These are phyloP conservation scores for Synanthedon myopaeformis DNA, from an alignment of 2,888 invertebrate species.

Conservation along the genomic window DNA sequence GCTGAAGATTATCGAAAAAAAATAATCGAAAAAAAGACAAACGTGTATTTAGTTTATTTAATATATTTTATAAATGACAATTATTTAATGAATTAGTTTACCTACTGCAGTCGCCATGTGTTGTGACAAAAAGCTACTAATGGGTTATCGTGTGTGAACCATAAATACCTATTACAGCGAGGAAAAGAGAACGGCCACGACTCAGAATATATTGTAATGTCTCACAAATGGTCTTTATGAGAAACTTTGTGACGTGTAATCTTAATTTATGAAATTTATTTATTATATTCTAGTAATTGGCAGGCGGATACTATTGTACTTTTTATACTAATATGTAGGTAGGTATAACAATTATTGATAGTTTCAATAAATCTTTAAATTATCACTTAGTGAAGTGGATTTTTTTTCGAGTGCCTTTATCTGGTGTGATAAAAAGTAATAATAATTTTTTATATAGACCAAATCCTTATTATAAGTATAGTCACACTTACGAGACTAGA, in stretches of 20 bases:
- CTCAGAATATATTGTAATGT: conserved; percentile 24
- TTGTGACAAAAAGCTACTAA: conserved; percentile 17
- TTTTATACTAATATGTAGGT: too few species aligned
- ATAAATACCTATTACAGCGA: conserved; percentile 42
- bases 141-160: conserved; percentile 36
- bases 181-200: conserved; percentile 8
- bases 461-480: neutral
- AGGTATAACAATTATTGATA: too few species aligned
- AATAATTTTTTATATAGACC: neutral
- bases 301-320: too few species aligned
- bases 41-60: too few species aligned
- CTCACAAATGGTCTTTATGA: neutral
- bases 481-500: neutral
- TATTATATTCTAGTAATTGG: too few species aligned
- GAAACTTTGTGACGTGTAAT: neutral
- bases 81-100: conserved; percentile 2
- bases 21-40: too few species aligned
- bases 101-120: conserved; percentile 9
- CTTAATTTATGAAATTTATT: too few species aligned
- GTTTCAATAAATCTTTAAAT: neutral
- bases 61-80: too few species aligned
- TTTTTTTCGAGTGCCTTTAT: neutral
- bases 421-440: neutral
- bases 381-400: neutral
- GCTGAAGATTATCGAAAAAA: too few species aligned